A percentile compares a stretch with the other conserved stretches of the same genome.
phyloP scores from a whole-genome alignment of 2,113 vertebrate species.

The Microtus ochrogaster region DNA sequence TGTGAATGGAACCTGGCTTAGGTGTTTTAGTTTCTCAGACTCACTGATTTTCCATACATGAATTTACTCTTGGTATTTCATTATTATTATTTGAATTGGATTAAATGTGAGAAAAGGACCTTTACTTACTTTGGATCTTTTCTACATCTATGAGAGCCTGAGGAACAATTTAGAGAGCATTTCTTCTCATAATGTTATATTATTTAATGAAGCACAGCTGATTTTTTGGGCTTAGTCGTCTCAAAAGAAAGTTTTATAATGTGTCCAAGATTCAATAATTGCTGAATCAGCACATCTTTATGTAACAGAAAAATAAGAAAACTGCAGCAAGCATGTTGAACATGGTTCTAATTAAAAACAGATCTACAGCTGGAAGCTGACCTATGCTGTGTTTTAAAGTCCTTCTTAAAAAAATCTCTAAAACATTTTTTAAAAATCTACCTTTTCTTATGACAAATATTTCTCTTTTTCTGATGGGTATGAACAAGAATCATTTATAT shows the following conservation, averaged over 20 bases:
- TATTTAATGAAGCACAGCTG: conserved; percentile 83
- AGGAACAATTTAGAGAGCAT: not conserved
- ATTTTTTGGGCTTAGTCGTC: conserved; percentile 74
- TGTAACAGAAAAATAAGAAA: conserved; percentile 79
- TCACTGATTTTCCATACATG: not conserved
- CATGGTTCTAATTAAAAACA: conserved; percentile 86
- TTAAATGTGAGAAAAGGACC: not conserved
- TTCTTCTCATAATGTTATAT: conserved; percentile 46
- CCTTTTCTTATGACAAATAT: conserved; percentile 41
- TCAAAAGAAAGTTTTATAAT: conserved; percentile 78
- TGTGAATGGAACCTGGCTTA: not conserved
- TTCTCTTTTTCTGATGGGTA: not conserved
- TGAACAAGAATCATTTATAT: conserved; percentile 53
- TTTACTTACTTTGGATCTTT: conserved; percentile 56
- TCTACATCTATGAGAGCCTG: conserved; percentile 36
- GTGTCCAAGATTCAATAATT: conserved; percentile 80
- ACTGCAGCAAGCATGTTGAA: conserved; percentile 66
- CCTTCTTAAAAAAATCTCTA: conserved; percentile 38
- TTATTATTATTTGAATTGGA: conserved; percentile 62
- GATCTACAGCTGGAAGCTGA: conserved; percentile 67
- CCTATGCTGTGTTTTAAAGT: conserved; percentile 36
- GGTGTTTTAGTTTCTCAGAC: not conserved
- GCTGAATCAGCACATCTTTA: conserved; percentile 86
- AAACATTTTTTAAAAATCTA: conserved; percentile 71
- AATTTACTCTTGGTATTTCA: conserved; percentile 4